A percentile compares a stretch with the other conserved stretches of the same genome.
Conservation (phyloP, 2,888 invertebrate genomes). For the Acrocera orbiculus region DNA sequence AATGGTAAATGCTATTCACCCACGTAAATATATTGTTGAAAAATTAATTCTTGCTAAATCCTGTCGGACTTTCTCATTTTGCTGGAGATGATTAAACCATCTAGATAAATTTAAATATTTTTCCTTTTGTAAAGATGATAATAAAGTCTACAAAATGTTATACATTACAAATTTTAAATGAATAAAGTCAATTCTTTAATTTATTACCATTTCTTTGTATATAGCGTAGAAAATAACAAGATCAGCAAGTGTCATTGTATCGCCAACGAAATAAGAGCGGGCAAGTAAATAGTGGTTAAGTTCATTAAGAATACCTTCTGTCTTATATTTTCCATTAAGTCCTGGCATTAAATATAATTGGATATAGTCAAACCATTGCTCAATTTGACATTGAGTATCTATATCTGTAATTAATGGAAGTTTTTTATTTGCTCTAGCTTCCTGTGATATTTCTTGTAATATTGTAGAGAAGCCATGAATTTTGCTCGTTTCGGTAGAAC, state of each 20-base stretch:
- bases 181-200: constrained; percentile 4
- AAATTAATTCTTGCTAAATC: constrained; percentile 24
- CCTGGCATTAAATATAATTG: constrained; percentile 29
- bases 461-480: too few relatives aligned
- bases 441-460: too few relatives aligned
- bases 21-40: constrained; percentile 27
- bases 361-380: constrained; percentile 52
- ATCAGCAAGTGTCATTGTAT: constrained; percentile 46
- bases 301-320: constrained; percentile 29
- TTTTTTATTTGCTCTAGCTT: too few relatives aligned
- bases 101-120: constrained; percentile 50
- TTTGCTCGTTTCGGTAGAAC: too few relatives aligned
- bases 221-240: constrained; percentile 49
- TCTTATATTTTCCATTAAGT: constrained; percentile 22
- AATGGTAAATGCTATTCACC: constrained; percentile 30
- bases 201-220: constrained; percentile 45
- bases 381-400: constrained; percentile 26
- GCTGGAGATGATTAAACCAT: constrained; percentile 63
- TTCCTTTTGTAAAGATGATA: constrained; percentile 48
- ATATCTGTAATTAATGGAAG: too few relatives aligned
- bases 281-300: constrained; percentile 35
- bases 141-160: constrained; percentile 38
- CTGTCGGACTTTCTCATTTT: constrained; percentile 42
- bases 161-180: not conserved
- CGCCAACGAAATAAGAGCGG: constrained; percentile 40